Base-by-base conservation (phyloP, 2,113 vertebrate genomes). In the Thunnus maccoyii region DNA sequence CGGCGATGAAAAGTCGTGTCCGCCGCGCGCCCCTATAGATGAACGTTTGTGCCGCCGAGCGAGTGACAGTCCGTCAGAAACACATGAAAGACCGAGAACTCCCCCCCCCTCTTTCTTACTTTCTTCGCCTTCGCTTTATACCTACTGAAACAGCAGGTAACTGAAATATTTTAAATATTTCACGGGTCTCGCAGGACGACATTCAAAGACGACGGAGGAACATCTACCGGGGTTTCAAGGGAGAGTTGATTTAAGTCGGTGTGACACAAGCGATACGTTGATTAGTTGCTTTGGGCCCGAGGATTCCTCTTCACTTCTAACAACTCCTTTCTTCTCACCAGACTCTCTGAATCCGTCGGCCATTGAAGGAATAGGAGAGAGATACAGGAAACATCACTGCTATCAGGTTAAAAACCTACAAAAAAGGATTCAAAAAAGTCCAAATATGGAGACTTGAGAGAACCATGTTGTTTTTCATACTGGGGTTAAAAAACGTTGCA, bases 221-320 rank as follows among this genome's bases (percentile, higher is more conserved):
- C 52, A 76, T 85, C 86, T 67, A 60, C 72, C 54, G 72, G 75
- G 74, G 22, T 22, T 79, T 86, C 76, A 55, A 86, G 84, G 9
- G 67, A 76, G 60, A 66, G 72, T 84, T 86, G 90, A 84, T 93
- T 87, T 86, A 92, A 90, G 91, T 91, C 88, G 89, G 72, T 66
- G 95, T 90, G 92, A 93, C 90, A 90, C 87, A 20, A 93, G 94
- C 91, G 93, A 90, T 76, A 82, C 91, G 91, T 86, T 95, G 92
- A 95, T 94, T 92, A 94, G 91, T 80, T 95, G 91, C 92, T 86
- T 1, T 57, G 62, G 91, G 75, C 89, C 92, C 36, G 67, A 22
- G 77, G 65, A 84, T 88, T 22, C 83, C 88, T 87, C 67, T 44
- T 20, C 70, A 94, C 91, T 90, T 82, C 90, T 88, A 93, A 89